These are phyloP conservation scores for Gambusia yucatana DNA, from an alignment of 2,797 vertebrate genomes.

Conservation along the genomic window DNA sequence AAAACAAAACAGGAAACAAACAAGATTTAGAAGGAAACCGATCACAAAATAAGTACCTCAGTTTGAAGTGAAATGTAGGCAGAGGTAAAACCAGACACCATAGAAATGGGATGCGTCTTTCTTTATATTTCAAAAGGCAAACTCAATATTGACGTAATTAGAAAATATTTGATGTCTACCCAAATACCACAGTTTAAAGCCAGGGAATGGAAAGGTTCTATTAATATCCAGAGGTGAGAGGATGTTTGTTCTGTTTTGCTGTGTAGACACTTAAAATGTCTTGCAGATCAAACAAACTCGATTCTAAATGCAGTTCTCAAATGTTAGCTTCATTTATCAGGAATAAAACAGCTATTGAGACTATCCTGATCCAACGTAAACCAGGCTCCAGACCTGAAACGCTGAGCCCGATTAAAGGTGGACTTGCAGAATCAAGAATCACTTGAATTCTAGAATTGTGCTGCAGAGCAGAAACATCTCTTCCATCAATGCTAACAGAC, in stretches of 20 bases:
- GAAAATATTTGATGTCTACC: background rate
- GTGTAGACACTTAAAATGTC: background rate
- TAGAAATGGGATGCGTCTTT: background rate
- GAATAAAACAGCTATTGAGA: background rate
- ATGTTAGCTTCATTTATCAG: background rate
- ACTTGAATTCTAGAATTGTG: background rate
- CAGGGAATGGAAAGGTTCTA: background rate
- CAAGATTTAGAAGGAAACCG: background rate
- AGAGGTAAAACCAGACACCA: background rate
- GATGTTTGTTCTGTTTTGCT: background rate
- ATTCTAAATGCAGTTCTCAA: background rate
- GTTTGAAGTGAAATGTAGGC: background rate
- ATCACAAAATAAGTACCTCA: background rate
- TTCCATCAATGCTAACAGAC: background rate
- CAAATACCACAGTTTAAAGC: background rate
- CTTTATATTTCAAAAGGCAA: background rate
- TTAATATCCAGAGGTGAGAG: background rate
- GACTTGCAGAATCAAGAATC: background rate
- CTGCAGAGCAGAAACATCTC: background rate
- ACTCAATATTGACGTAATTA: background rate
- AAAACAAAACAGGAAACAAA: conserved; percentile 14
- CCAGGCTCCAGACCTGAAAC: background rate
- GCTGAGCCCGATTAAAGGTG: background rate
- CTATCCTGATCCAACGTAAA: background rate
- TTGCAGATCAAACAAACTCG: background rate